Evolutionary conservation across 2,888 invertebrate species (phyloP).

Genomic region (Acanthoscelides obtectus): DNA sequence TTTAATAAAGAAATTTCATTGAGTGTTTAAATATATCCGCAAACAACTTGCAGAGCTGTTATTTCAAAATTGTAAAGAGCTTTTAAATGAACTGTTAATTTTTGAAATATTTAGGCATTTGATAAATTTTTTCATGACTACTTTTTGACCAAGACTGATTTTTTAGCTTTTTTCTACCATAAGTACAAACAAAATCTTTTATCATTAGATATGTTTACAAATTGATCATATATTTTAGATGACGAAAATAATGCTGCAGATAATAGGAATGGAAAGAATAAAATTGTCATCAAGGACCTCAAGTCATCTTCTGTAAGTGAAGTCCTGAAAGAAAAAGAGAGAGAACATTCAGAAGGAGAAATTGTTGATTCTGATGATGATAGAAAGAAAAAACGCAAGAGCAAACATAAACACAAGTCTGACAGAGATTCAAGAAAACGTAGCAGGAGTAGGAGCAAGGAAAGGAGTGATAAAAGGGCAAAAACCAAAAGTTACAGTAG

Average conservation of each 20-base stretch:
- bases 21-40: too few species aligned
- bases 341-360: constrained; percentile 49
- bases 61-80: too few species aligned
- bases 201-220: too few species aligned
- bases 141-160: too few species aligned
- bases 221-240: background rate
- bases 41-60: too few species aligned
- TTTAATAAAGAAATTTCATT: too few species aligned
- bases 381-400: constrained; percentile 19
- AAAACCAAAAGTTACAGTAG: constrained; percentile 30
- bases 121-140: too few species aligned
- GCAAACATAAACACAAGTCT: constrained; percentile 29
- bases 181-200: too few species aligned
- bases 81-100: too few species aligned
- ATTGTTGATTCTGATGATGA: constrained; percentile 23
- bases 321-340: constrained; percentile 60
- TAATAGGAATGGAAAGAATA: constrained; percentile 31
- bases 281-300: constrained; percentile 65
- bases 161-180: too few species aligned
- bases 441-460: constrained; percentile 20
- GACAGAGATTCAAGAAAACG: constrained; percentile 14
- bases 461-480: constrained; percentile 12
- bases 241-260: background rate
- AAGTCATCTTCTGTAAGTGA: constrained; percentile 65
- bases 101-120: too few species aligned